These are phyloP conservation scores for Drosophila parthenogenetica DNA, from an alignment of 2,888 invertebrate species.

Conservation along the genomic window DNA sequence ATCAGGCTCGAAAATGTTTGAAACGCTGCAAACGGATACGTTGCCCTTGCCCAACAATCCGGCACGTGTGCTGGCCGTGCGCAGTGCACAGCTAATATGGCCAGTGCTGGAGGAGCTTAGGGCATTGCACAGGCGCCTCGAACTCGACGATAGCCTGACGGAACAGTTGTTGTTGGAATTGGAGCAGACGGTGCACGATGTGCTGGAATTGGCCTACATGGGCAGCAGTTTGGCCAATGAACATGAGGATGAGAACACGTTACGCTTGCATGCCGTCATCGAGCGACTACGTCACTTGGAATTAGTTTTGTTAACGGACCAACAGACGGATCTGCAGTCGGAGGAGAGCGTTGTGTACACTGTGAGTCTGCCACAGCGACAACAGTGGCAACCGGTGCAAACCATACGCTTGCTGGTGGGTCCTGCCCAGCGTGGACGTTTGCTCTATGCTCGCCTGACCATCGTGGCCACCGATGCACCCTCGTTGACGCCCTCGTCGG, in stretches of 20 bases:
- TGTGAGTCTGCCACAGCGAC: neutral
- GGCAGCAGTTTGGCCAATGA: constrained; percentile 51
- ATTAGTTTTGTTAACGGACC: constrained; percentile 4
- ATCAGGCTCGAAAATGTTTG: constrained; percentile 40
- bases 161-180: constrained; percentile 39
- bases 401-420: constrained; percentile 62
- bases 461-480: constrained; percentile 44
- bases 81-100: constrained; percentile 76
- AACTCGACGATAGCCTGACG: constrained; percentile 29
- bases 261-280: constrained; percentile 65
- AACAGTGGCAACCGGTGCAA: constrained; percentile 37
- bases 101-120: constrained; percentile 71
- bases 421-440: constrained; percentile 9
- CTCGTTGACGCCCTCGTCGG: constrained; percentile 71
- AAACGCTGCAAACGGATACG: constrained; percentile 48
- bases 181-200: constrained; percentile 64
- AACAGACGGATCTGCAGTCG: constrained; percentile 16
- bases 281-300: constrained; percentile 68
- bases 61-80: constrained; percentile 74
- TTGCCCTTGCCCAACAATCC: constrained; percentile 72
- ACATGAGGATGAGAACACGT: constrained; percentile 34
- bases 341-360: constrained; percentile 13
- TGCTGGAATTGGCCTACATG: constrained; percentile 45
- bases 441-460: constrained; percentile 65
- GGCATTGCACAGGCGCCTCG: constrained; percentile 57